Evolutionary conservation across 2,797 vertebrate genomes (phyloP).

Genomic region (Columba guinea): DNA sequence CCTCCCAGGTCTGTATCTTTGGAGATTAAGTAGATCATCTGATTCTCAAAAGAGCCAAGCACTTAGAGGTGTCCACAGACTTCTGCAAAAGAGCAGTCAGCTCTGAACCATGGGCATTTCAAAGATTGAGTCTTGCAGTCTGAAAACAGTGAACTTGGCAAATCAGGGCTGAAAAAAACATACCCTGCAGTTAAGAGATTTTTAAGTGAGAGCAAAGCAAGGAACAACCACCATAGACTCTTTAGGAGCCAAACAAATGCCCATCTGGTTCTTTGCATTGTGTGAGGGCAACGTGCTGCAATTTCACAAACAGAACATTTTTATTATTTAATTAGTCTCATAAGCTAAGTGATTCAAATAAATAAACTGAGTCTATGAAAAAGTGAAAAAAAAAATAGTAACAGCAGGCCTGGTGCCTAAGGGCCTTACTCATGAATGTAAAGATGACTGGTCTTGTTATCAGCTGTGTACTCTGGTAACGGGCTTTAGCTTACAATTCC

Average conservation of each 20-base stretch:
- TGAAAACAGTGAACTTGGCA: not conserved
- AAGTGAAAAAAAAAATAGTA: not conserved
- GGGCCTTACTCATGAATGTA: slow-evolving; percentile 10
- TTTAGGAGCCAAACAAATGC: not conserved
- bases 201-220: not conserved
- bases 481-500: not conserved
- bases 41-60: not conserved
- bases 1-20: not conserved
- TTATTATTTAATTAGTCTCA: slow-evolving; percentile 68
- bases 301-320: slow-evolving; percentile 39
- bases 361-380: slow-evolving; percentile 6
- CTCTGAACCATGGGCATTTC: not conserved
- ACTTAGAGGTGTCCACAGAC: not conserved
- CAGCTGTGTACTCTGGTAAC: not conserved
- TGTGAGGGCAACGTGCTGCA: not conserved
- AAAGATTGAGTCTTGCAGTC: not conserved
- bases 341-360: slow-evolving; percentile 23
- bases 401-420: slow-evolving; percentile 18
- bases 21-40: not conserved
- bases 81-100: not conserved
- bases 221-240: not conserved
- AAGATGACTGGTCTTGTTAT: slow-evolving; percentile 5
- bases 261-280: not conserved
- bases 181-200: not conserved
- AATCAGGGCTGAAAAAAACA: not conserved